Evolutionary conservation across 2,888 invertebrate genomes (phyloP).

Genomic region (Dugesia japonica): DNA sequence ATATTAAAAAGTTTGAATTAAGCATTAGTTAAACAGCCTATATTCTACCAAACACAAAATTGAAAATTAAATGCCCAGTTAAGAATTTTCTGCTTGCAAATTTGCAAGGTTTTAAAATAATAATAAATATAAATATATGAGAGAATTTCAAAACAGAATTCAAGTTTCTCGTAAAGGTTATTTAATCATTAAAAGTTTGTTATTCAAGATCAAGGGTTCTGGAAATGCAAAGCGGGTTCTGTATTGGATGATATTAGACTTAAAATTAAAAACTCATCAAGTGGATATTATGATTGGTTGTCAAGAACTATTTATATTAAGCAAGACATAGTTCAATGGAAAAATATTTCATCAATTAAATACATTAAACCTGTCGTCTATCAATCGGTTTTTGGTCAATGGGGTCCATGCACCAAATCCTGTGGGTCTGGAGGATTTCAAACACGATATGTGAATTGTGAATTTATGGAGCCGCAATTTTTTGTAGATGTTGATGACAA

Average conservation of each 20-base stretch:
- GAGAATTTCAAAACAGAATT: background rate
- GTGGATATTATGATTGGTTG: conserved; percentile 27
- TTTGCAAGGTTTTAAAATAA: conserved; percentile 15
- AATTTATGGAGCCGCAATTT: conserved; percentile 23
- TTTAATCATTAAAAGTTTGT: conserved; percentile 16
- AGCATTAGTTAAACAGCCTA: conserved; percentile 29
- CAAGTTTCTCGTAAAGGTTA: conserved; percentile 6
- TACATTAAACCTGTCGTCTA: conserved; percentile 20
- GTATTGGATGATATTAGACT: conserved; percentile 12
- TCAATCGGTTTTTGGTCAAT: conserved; percentile 24
- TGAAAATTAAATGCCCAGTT: conserved; percentile 23
- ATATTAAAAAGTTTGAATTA: background rate
- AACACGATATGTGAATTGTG: conserved; percentile 22
- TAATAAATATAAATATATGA: background rate
- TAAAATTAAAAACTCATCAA: background rate
- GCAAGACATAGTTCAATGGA: conserved; percentile 21
- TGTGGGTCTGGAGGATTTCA: conserved; percentile 25
- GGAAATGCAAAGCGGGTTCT: conserved; percentile 24
- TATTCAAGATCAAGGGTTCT: conserved; percentile 22
- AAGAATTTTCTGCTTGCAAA: conserved; percentile 6
- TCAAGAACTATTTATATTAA: background rate
- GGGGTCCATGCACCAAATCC: background rate
- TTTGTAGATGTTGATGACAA: conserved; percentile 30
- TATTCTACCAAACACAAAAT: conserved; percentile 16
- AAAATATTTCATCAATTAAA: conserved; percentile 24